These are phyloP conservation scores for Tenthredo mesomela DNA, from an alignment of 2,888 invertebrate genomes.

Conservation along the genomic window DNA sequence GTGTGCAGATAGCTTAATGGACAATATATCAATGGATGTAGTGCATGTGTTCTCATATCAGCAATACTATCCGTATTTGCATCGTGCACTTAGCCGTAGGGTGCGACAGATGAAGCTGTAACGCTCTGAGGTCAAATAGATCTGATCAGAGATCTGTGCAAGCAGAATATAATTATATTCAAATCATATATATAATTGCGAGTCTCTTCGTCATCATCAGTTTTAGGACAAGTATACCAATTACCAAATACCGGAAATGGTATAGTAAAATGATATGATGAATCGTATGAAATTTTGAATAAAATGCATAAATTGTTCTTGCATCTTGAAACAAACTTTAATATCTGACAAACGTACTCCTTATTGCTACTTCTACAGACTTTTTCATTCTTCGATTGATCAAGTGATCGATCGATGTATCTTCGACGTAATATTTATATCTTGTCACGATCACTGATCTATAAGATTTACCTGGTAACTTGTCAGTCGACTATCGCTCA, in stretches of 20 bases:
- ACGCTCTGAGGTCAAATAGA: background rate
- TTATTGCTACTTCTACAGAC: background rate
- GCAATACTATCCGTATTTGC: conserved; percentile 17
- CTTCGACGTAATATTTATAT: background rate
- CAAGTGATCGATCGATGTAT: background rate
- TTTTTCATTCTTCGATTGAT: background rate
- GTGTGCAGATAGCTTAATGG: background rate
- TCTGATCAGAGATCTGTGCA: conserved; percentile 8
- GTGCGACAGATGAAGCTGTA: conserved; percentile 20
- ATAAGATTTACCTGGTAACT: background rate
- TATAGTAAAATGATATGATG: too few relatives aligned
- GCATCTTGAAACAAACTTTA: background rate
- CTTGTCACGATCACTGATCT: background rate
- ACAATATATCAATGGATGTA: background rate
- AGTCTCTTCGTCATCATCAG: background rate
- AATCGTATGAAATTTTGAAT: too few relatives aligned
- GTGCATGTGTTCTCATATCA: background rate
- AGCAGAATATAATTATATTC: conserved; percentile 1
- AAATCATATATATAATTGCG: background rate
- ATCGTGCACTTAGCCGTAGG: conserved; percentile 18
- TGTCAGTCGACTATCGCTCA: background rate
- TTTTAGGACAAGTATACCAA: background rate
- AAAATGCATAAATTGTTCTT: background rate
- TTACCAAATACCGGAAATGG: too few relatives aligned
- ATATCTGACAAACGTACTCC: background rate